Base-by-base conservation (phyloP, 2,113 vertebrate species). In the Ophiodon elongatus region DNA sequence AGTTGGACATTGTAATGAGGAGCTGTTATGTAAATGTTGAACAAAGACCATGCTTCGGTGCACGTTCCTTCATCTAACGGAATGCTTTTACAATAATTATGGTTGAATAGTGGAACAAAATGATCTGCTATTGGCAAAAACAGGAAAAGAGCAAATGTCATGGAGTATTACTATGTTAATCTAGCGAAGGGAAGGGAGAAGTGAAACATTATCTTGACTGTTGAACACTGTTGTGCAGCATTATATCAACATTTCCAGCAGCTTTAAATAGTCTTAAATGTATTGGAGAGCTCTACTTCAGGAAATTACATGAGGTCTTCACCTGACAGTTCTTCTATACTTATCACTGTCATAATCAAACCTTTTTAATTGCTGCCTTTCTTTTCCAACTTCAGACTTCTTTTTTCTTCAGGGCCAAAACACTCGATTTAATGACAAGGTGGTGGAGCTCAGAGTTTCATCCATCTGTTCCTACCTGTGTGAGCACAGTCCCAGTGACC, bases 1-100 rank as follows among this genome's bases (percentile, higher is more conserved):
- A 56, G 80, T 73, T 33, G 29, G 75, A 77, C 78, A 82, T 77
- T 70, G 60, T 89, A 87, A 90, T 82, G 80, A 84, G 47, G 43
- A 39, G 84, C 72, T 79, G 82, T 89, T 88, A 68, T 84, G 85
- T 88, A 85, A 86, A 91, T 89, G 69, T 56, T 76, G 84, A 89
- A 84, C 85, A 89, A 85, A 88, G 59, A 60, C 81, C 17, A 6
- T 47, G 87, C 87, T 85, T 81, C 70, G 14, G 83, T 90, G 83
- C 41, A 68, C 57, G 67, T 76, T 83, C 68, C 69, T 89, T 86
- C 79, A 81, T 85, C 73, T 68, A 91, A 37, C 68, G 52, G 31
- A 73, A 79, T 74, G 39, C 6, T 56, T 86, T 75, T 63, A 80
- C 41, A 59, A 56, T 85, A 82, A 85, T 87, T 80, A 82, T 6